A percentile compares a stretch with the other conserved stretches of the same genome.
phyloP scores from a whole-genome alignment of 2,797 vertebrate genomes.

The Anableps anableps region DNA sequence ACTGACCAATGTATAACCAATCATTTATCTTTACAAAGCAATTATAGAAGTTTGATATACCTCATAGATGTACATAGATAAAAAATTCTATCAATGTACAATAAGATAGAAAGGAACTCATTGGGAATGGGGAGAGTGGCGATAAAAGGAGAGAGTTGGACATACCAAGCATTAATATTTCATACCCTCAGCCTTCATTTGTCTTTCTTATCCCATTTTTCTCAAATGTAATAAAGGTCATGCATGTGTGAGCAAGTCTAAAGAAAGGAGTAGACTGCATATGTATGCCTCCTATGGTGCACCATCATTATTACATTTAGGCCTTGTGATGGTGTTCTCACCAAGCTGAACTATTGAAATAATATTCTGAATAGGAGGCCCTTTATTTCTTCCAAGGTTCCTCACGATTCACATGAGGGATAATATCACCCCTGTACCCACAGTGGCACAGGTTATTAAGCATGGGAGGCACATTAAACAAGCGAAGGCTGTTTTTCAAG shows the following conservation, averaged over 20 bases:
- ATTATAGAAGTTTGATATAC: slow-evolving; percentile 49
- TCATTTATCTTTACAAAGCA: slow-evolving; percentile 54
- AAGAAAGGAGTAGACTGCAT: not conserved
- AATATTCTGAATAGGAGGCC: slow-evolving; percentile 14
- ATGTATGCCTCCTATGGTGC: not conserved
- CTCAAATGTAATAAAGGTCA: slow-evolving; percentile 51
- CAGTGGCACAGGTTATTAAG: slow-evolving; percentile 31
- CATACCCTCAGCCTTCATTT: slow-evolving; percentile 55
- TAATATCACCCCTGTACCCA: slow-evolving; percentile 9
- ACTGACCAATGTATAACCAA: slow-evolving; percentile 31
- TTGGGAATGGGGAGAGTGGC: slow-evolving; percentile 18
- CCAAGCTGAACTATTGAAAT: slow-evolving; percentile 31
- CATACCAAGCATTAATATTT: slow-evolving; percentile 70
- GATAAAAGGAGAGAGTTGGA: slow-evolving; percentile 34
- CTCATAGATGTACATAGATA: slow-evolving; percentile 6
- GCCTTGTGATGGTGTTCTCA: slow-evolving; percentile 21
- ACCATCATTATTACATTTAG: slow-evolving; percentile 28
- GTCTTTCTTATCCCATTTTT: slow-evolving; percentile 53
- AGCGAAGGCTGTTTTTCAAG: slow-evolving; percentile 8
- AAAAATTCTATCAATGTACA: not conserved
- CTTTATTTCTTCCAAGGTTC: slow-evolving; percentile 39
- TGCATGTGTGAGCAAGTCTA: slow-evolving; percentile 21
- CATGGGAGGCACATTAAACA: slow-evolving; percentile 5
- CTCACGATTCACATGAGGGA: slow-evolving; percentile 2
- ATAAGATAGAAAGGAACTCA: slow-evolving; percentile 31